Evolutionary conservation across 2,888 invertebrate genomes (phyloP).

Genomic region (Fragum sueziense): DNA sequence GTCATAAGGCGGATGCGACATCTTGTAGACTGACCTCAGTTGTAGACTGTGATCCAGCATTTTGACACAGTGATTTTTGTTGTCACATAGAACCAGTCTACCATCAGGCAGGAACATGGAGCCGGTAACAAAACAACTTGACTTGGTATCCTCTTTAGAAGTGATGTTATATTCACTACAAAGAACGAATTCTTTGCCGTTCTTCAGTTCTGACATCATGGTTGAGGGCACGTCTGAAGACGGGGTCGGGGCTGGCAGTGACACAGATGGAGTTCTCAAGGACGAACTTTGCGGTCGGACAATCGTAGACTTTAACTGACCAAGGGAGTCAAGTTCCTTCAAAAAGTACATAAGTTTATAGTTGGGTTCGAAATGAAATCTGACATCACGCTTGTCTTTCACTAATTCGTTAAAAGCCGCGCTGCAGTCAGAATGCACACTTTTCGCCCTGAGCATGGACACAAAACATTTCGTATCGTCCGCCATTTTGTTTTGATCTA

Average conservation of each 20-base stretch:
- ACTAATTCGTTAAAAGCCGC: constrained; percentile 7
- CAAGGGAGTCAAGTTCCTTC: constrained; percentile 38
- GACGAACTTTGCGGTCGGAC: constrained; percentile 11
- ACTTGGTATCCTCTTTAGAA: constrained; percentile 31
- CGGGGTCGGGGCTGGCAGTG: constrained; percentile 14
- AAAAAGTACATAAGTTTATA: constrained; percentile 39
- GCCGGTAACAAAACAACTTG: constrained; percentile 27
- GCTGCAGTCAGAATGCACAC: constrained; percentile 35
- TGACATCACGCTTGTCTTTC: constrained; percentile 36
- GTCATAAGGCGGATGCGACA: constrained; percentile 35
- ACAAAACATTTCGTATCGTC: constrained; percentile 45
- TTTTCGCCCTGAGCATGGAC: constrained; percentile 32
- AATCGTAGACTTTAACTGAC: constrained; percentile 33
- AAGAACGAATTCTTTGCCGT: constrained; percentile 26
- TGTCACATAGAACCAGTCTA: constrained; percentile 40
- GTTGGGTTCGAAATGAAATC: constrained; percentile 37
- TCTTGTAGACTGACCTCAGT: constrained; percentile 27
- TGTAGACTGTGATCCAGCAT: constrained; percentile 40
- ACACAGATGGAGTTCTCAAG: not conserved
- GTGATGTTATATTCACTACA: constrained; percentile 38
- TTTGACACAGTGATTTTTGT: constrained; percentile 38
- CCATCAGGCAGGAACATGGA: constrained; percentile 46
- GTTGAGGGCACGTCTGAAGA: constrained; percentile 24
- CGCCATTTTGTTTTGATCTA: constrained; percentile 25
- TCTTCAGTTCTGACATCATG: constrained; percentile 36